Evolutionary conservation across 2,113 vertebrate genomes (phyloP).

Genomic region (Protomyctophum bolini): DNA sequence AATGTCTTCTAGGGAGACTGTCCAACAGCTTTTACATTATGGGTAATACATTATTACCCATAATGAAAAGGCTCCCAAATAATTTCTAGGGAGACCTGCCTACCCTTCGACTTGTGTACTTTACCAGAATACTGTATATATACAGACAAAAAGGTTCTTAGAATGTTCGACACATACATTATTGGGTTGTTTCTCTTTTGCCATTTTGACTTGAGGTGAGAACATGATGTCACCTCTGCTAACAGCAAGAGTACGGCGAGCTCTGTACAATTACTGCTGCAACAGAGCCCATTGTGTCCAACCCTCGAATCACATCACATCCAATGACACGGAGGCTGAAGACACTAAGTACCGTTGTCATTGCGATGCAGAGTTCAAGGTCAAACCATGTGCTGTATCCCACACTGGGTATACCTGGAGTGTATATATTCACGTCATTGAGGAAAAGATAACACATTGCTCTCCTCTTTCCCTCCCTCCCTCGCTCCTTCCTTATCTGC

Average conservation of each 20-base stretch:
- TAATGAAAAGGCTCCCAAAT: too few relatives aligned
- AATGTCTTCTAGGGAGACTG: slow-evolving; percentile 8
- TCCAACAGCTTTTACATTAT: too few relatives aligned
- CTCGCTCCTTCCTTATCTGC: not conserved
- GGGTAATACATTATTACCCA: too few relatives aligned
- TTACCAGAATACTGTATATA: slow-evolving; percentile 17
- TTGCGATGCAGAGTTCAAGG: slow-evolving; percentile 27
- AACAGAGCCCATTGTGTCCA: slow-evolving; percentile 43
- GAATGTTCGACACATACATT: slow-evolving; percentile 12
- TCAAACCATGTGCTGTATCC: slow-evolving; percentile 26
- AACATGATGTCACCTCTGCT: slow-evolving; percentile 4
- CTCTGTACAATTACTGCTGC: slow-evolving; percentile 17
- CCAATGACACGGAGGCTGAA: slow-evolving; percentile 14
- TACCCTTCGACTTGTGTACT: not conserved
- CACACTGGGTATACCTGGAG: slow-evolving; percentile 50
- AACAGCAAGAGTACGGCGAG: not conserved
- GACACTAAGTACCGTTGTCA: slow-evolving; percentile 14
- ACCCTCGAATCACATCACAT: slow-evolving; percentile 11
- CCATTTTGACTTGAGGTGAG: slow-evolving; percentile 2
- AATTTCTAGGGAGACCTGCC: not conserved
- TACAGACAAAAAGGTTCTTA: slow-evolving; percentile 18
- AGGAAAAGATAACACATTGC: slow-evolving; percentile 14
- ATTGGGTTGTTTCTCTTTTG: not conserved
- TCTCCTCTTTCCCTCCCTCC: not conserved
- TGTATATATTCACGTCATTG: slow-evolving; percentile 36